Evolutionary conservation across 2,797 vertebrate species (phyloP).

Genomic region (Enteromius mattozi): DNA sequence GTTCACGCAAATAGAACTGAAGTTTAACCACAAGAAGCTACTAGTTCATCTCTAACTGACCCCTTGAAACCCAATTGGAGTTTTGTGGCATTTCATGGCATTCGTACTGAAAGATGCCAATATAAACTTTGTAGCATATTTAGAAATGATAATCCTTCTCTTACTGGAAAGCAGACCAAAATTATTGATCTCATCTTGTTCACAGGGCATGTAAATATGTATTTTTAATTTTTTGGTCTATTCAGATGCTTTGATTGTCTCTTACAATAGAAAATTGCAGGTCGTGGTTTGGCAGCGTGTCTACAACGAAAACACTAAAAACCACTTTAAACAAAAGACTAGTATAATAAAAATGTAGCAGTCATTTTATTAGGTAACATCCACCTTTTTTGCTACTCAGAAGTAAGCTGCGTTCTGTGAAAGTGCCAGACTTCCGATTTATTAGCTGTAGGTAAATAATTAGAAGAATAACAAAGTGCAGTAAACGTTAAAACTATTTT

Average conservation of each 20-base stretch:
- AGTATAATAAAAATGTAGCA: background rate
- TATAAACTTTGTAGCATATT: background rate
- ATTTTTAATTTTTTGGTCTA: background rate
- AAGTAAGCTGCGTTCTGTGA: background rate
- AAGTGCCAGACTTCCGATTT: background rate
- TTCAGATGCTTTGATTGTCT: background rate
- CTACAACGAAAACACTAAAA: background rate
- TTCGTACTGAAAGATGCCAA: background rate
- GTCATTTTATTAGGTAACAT: background rate
- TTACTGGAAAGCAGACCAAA: slow-evolving; percentile 21
- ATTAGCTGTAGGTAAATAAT: background rate
- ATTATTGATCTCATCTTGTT: background rate
- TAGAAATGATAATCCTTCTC: slow-evolving; percentile 1
- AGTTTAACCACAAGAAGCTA: background rate
- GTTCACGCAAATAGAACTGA: slow-evolving; percentile 33
- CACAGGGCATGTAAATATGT: background rate
- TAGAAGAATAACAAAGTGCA: background rate
- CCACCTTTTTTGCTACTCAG: background rate
- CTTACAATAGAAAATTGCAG: background rate
- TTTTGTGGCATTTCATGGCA: background rate
- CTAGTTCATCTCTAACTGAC: slow-evolving; percentile 17
- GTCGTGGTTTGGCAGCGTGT: background rate
- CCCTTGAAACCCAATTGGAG: background rate
- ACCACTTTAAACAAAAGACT: background rate
- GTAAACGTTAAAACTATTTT: background rate